Percentiles rank a stretch among this genome's conserved stretches.
Conservation (phyloP, 1,140 invertebrate species). For the Schlechtendalia chinensis region DNA sequence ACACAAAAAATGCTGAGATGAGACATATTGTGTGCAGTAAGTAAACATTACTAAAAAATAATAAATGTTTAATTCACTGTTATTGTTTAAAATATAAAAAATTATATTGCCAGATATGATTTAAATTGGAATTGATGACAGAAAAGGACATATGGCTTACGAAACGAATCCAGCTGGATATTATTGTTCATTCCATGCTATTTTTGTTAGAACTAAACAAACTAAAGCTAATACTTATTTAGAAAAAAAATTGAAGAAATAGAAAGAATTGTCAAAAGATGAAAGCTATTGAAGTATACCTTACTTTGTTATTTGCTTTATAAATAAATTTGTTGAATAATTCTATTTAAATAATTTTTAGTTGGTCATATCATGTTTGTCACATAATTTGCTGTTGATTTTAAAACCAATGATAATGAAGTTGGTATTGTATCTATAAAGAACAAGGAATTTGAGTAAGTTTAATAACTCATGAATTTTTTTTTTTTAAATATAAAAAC, state of each 20-base stretch:
- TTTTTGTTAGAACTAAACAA: constrained; percentile 92
- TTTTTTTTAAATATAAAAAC: too few relatives aligned
- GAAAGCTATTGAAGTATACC: constrained; percentile 72
- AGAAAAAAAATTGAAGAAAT: constrained; percentile 98
- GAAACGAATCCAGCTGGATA: constrained; percentile 99
- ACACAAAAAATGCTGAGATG: constrained; percentile 99
- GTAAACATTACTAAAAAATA: constrained; percentile 49
- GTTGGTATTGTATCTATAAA: constrained; percentile 88
- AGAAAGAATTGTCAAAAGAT: constrained; percentile 72
- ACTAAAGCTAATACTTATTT: constrained; percentile 95
- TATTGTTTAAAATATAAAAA: not conserved
- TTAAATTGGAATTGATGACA: constrained; percentile 88
- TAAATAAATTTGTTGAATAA: not conserved
- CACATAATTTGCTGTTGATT: constrained; percentile 93
- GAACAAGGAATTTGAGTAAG: constrained; percentile 77
- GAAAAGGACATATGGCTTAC: constrained; percentile 85
- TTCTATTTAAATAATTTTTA: constrained; percentile 58
- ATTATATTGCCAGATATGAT: constrained; percentile 73
- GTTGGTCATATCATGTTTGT: constrained; percentile 92
- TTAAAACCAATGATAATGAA: constrained; percentile 95
- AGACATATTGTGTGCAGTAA: constrained; percentile 92
- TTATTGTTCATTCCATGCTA: constrained; percentile 91
- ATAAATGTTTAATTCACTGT: too few relatives aligned
- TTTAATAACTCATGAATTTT: too few relatives aligned
- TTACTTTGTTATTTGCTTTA: not conserved